phyloP scores from a whole-genome alignment of 2,888 invertebrate species.

The Acanthacorydalis orientalis region DNA sequence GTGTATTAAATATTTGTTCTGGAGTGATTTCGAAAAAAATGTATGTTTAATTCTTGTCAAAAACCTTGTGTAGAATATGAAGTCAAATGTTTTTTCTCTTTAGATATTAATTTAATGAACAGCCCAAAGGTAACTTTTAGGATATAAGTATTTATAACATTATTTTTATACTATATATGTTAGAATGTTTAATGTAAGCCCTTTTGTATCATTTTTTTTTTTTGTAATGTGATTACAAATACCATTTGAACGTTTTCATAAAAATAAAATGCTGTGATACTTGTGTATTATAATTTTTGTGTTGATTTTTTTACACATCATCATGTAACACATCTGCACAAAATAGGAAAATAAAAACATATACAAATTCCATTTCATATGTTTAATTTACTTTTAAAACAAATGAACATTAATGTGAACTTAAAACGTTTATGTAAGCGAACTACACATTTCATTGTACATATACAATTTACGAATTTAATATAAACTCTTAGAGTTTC shows the following conservation, averaged over 20 bases:
- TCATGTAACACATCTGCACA: neutral
- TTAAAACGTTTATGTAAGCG: too few relatives aligned
- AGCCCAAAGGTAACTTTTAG: too few relatives aligned
- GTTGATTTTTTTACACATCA: neutral
- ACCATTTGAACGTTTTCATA: neutral
- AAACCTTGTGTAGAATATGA: neutral
- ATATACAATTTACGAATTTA: too few relatives aligned
- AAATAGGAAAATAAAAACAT: neutral
- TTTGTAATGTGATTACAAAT: neutral
- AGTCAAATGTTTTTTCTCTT: neutral
- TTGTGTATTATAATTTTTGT: neutral
- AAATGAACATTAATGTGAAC: too few relatives aligned
- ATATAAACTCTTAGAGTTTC: too few relatives aligned
- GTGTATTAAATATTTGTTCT: neutral
- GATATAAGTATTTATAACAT: neutral
- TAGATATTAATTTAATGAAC: too few relatives aligned
- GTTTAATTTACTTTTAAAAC: neutral
- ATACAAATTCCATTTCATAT: neutral
- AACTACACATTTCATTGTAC: too few relatives aligned
- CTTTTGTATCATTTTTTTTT: neutral
- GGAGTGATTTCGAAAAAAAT: neutral
- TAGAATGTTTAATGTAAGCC: neutral
- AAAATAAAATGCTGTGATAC: neutral
- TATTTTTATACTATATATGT: neutral
- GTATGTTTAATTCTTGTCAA: neutral